Evolutionary conservation across 2,113 vertebrate genomes (phyloP).

Genomic region (Misgurnus anguillicaudatus): DNA sequence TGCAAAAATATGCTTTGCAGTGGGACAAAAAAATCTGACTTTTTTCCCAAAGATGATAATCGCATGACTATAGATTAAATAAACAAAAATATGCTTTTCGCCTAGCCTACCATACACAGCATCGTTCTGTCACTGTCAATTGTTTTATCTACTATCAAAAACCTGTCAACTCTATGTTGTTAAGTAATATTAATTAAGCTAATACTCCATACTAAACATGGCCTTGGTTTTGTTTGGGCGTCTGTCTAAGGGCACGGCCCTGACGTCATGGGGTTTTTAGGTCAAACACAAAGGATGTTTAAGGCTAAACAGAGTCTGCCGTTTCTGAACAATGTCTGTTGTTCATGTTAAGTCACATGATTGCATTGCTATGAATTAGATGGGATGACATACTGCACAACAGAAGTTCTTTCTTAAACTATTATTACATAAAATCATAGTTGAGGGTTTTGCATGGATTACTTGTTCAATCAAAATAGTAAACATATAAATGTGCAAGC

Average conservation of each 20-base stretch:
- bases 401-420: background rate
- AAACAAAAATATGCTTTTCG: too few species aligned
- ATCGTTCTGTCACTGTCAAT: too few species aligned
- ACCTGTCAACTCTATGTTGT: too few species aligned
- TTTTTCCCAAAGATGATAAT: too few species aligned
- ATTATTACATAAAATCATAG: background rate
- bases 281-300: conserved; percentile 17
- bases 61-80: too few species aligned
- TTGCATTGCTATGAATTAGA: conserved; percentile 16
- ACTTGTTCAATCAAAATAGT: background rate
- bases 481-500: too few species aligned
- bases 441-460: background rate
- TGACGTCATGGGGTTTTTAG: conserved; percentile 5
- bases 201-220: background rate
- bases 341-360: conserved; percentile 11
- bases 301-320: conserved; percentile 6
- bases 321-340: conserved; percentile 4
- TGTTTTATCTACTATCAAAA: too few species aligned
- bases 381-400: conserved; percentile 10
- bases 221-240: background rate
- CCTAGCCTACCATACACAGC: too few species aligned
- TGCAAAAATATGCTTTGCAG: too few species aligned
- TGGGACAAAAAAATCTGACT: too few species aligned
- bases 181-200: background rate
- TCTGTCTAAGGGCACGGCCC: background rate